phyloP scores from a whole-genome alignment of 2,797 vertebrate genomes.

The Nyctibius grandis region DNA sequence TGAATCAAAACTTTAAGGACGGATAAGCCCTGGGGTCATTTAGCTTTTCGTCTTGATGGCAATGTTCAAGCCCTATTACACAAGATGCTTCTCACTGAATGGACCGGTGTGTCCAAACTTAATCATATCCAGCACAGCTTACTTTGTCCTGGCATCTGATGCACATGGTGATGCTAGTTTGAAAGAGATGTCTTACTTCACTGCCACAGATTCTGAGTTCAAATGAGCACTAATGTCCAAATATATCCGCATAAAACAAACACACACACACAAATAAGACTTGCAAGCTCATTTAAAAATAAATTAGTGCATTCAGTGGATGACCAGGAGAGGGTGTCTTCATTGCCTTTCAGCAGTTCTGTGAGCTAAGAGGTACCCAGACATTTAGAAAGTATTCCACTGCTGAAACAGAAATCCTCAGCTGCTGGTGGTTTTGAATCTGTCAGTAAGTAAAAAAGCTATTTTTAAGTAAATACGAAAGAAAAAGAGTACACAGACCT shows the following conservation, averaged over 20 bases:
- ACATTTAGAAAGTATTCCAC: background rate
- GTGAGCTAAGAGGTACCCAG: background rate
- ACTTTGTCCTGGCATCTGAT: background rate
- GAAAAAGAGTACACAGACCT: background rate
- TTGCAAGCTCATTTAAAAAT: conserved; percentile 3
- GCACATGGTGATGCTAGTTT: background rate
- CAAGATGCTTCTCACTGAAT: background rate
- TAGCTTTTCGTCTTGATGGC: background rate
- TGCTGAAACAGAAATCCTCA: background rate
- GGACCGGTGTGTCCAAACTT: background rate
- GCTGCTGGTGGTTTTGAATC: background rate
- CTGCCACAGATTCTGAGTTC: background rate
- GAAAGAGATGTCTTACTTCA: background rate
- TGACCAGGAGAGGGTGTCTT: conserved; percentile 42
- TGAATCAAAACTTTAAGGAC: background rate
- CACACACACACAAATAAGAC: background rate
- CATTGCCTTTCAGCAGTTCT: conserved; percentile 6
- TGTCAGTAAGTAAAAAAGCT: background rate
- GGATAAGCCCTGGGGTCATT: background rate
- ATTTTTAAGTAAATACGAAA: background rate
- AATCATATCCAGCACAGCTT: background rate
- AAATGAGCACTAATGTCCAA: background rate
- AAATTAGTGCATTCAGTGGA: background rate
- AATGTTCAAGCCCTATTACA: background rate
- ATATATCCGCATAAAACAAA: background rate